phyloP scores from a whole-genome alignment of 2,888 invertebrate species.

The Ectropis crepuscularia region DNA sequence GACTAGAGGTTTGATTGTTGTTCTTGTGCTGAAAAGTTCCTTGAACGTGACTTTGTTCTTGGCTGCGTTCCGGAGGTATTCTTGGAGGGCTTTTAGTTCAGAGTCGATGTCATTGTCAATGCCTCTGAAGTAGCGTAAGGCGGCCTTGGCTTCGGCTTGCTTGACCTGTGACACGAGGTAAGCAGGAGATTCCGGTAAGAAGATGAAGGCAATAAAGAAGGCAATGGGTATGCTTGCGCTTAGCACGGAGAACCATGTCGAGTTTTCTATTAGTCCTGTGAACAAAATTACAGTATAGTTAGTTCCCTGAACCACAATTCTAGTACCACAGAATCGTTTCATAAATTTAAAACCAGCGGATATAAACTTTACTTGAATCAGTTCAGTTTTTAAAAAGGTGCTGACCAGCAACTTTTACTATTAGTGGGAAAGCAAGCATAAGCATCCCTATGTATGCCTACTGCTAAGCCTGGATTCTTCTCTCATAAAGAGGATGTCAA shows the following conservation, averaged over 20 bases:
- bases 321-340: no score
- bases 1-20: conserved; percentile 74
- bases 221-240: conserved; percentile 72
- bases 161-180: conserved; percentile 84
- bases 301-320: neutral
- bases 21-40: conserved; percentile 71
- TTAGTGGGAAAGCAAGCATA: no score
- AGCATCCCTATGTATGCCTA: no score
- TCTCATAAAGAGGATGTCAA: no score
- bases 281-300: conserved; percentile 5
- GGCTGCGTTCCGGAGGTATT: conserved; percentile 72
- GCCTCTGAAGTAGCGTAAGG: conserved; percentile 86
- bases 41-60: conserved; percentile 75
- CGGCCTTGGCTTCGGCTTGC: conserved; percentile 83
- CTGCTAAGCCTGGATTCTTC: no score
- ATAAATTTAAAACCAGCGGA: no score
- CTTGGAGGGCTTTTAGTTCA: conserved; percentile 80
- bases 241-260: conserved; percentile 71
- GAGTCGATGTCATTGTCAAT: conserved; percentile 83
- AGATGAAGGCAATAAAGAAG: conserved; percentile 82
- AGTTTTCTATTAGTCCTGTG: conserved; percentile 72
- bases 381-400: no score
- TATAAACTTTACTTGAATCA: no score
- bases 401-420: no score
- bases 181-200: conserved; percentile 90